Evolutionary conservation across 2,797 vertebrate species (phyloP).

Genomic region (Poecile montanus): DNA sequence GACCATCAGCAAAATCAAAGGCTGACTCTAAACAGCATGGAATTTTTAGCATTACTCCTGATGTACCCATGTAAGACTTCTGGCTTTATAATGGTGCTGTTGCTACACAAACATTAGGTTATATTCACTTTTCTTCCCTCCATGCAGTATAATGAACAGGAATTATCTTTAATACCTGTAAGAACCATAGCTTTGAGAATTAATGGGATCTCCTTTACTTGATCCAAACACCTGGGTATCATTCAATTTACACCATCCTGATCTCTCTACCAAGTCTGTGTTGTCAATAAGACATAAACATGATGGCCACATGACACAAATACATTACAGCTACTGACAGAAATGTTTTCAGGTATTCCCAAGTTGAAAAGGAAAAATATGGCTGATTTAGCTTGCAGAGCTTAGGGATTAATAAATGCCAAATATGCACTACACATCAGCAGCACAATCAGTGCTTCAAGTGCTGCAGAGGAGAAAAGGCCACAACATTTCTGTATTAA

Average conservation of each 20-base stretch:
- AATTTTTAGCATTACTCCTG: not conserved
- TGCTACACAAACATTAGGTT: not conserved
- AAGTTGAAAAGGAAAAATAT: not conserved
- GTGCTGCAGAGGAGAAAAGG: not conserved
- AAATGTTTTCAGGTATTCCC: not conserved
- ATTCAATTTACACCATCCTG: not conserved
- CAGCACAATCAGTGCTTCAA: not conserved
- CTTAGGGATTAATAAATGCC: not conserved
- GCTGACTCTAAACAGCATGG: not conserved
- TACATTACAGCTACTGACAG: not conserved
- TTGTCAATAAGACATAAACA: not conserved
- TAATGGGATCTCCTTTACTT: not conserved
- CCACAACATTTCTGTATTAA: not conserved
- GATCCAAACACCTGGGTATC: not conserved
- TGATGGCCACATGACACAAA: not conserved
- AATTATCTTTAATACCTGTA: not conserved
- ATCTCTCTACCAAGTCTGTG: too few relatives aligned
- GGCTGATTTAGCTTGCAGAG: not conserved
- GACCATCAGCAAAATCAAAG: slow-evolving; percentile 24
- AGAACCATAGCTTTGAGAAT: not conserved
- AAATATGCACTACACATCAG: not conserved
- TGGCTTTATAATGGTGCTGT: not conserved
- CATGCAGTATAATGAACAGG: not conserved
- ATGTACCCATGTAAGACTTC: not conserved
- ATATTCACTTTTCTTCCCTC: not conserved